Conservation (phyloP, 2,797 vertebrate species). For the Eulemur mongoz region DNA sequence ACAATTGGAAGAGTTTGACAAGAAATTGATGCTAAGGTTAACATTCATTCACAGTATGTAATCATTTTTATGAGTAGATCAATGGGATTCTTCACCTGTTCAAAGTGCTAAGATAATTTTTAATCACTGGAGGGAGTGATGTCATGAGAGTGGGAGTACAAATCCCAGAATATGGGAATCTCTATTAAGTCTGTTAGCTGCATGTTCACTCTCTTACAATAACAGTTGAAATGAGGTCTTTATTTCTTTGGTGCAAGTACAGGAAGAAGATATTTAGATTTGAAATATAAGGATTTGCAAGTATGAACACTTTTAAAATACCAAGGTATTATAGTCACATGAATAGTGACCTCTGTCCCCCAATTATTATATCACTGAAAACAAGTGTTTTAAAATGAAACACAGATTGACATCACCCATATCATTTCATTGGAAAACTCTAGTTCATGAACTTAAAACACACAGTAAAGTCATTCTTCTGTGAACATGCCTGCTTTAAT, state of each 20-base stretch:
- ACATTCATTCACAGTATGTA: neutral
- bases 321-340: neutral
- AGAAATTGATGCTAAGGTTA: neutral
- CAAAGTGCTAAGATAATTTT: neutral
- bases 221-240: neutral
- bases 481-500: neutral
- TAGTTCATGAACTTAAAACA: neutral
- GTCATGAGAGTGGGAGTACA: neutral
- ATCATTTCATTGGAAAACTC: neutral
- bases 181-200: neutral
- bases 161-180: neutral
- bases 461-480: neutral
- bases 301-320: neutral
- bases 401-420: neutral
- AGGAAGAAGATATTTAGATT: neutral
- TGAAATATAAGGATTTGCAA: neutral
- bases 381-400: neutral
- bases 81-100: neutral
- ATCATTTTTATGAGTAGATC: neutral
- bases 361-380: neutral
- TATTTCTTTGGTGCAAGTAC: neutral
- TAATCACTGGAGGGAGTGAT: neutral
- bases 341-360: neutral
- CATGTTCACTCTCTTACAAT: neutral
- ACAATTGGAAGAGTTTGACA: neutral